These are phyloP conservation scores for Spinus pinus DNA, from an alignment of 2,797 vertebrate species.

Conservation along the genomic window DNA sequence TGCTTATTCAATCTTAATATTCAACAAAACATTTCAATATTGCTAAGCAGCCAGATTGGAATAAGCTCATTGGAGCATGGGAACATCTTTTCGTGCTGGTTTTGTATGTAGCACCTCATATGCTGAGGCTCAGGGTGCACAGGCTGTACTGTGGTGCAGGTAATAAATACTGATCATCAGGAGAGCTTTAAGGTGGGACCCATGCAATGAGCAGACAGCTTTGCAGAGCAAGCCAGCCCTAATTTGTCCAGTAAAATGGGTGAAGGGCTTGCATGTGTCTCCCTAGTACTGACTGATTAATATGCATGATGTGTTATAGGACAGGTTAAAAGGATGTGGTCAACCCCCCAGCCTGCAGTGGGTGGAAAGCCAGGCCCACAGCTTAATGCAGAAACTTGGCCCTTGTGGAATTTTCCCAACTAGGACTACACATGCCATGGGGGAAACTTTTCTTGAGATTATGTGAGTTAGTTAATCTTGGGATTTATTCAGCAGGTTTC, in stretches of 20 bases:
- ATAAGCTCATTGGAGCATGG: conserved; percentile 10
- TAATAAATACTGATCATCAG: not conserved
- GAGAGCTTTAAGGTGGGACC: not conserved
- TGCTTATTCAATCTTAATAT: conserved; percentile 54
- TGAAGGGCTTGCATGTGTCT: fast-evolving
- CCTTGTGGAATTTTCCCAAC: not conserved
- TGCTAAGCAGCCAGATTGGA: conserved; percentile 21
- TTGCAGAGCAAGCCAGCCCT: not conserved
- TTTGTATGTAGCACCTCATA: conserved; percentile 29
- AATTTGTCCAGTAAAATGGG: not conserved
- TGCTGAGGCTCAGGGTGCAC: not conserved
- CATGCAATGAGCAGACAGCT: not conserved
- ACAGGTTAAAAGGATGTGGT: not conserved
- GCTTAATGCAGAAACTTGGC: not conserved
- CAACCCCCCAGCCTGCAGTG: not conserved
- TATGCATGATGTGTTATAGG: not conserved
- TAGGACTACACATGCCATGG: not conserved
- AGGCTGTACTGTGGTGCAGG: not conserved
- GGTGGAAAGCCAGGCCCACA: not conserved
- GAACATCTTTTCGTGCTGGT: conserved; percentile 3
- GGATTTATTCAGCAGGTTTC: not conserved
- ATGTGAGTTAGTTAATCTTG: not conserved
- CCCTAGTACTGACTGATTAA: not conserved
- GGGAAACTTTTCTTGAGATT: not conserved
- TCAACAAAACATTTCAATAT: conserved; percentile 45